Evolutionary conservation across 2,888 invertebrate species (phyloP).

Genomic region (Sinopyrophorus schimmeli): DNA sequence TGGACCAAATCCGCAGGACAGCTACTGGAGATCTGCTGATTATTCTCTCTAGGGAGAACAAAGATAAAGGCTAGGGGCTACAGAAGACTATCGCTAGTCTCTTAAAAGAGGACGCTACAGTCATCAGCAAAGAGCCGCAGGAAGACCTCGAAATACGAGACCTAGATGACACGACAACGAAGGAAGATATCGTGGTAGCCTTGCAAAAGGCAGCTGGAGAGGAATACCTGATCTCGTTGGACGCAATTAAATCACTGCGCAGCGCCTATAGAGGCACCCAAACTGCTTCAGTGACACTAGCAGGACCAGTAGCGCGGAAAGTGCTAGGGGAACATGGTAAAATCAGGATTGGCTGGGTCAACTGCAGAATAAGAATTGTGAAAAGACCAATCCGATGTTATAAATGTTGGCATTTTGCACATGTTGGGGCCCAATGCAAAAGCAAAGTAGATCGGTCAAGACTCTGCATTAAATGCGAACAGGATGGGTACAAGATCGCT

Average conservation of each 20-base stretch:
- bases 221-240: neutral
- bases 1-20: slow-evolving; percentile 1
- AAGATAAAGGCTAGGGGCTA: neutral
- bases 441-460: neutral
- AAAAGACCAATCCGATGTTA: no score
- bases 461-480: neutral
- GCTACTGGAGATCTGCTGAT: slow-evolving; percentile 1
- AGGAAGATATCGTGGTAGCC: neutral
- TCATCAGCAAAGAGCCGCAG: neutral
- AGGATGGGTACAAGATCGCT: neutral
- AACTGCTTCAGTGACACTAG: neutral
- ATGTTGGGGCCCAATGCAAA: slow-evolving; percentile 1
- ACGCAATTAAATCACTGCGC: no score
- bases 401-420: no score
- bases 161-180: neutral
- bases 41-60: neutral
- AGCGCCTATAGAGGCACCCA: neutral
- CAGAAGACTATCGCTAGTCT: neutral
- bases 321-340: neutral
- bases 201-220: neutral
- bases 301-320: neutral
- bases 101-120: neutral
- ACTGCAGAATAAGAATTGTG: neutral
- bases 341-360: neutral
- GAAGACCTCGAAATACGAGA: neutral